These are phyloP conservation scores for Drosophila crucigera DNA, from an alignment of 2,888 invertebrate genomes.

Conservation along the genomic window DNA sequence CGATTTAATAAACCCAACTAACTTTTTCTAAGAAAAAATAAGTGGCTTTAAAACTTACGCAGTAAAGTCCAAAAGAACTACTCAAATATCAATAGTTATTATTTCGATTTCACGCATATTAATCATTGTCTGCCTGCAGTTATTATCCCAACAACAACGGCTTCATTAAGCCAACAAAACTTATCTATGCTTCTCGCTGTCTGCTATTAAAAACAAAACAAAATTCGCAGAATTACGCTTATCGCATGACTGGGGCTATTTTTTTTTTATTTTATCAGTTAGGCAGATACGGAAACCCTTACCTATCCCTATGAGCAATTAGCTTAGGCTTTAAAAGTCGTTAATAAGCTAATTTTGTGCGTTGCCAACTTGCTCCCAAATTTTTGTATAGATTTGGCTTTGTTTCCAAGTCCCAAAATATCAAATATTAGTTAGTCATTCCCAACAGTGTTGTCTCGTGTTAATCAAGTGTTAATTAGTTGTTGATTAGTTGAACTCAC, in stretches of 20 bases:
- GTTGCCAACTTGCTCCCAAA: not conserved
- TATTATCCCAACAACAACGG: conserved; percentile 4
- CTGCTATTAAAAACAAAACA: conserved; percentile 4
- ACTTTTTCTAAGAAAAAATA: not conserved
- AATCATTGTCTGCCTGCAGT: conserved; percentile 23
- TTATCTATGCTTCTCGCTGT: conserved; percentile 25
- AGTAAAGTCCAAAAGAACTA: not conserved
- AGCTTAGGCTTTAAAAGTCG: conserved; percentile 8
- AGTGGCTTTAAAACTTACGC: not conserved
- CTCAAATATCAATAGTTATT: not conserved
- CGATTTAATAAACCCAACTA: not conserved
- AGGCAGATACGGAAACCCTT: conserved; percentile 26
- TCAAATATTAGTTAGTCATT: conserved; percentile 2
- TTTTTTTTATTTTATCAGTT: not conserved
- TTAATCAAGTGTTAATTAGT: conserved; percentile 69
- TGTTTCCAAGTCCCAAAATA: conserved; percentile 3
- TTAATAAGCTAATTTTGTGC: conserved; percentile 9
- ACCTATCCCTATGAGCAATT: conserved; percentile 50
- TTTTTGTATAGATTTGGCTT: not conserved
- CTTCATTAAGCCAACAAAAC: conserved; percentile 21
- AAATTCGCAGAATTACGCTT: conserved; percentile 23
- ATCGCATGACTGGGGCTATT: conserved; percentile 9
- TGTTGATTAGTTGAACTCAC: conserved; percentile 56
- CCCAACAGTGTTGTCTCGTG: conserved; percentile 31
- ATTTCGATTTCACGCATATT: conserved; percentile 9